phyloP scores from a whole-genome alignment of 2,888 invertebrate genomes.

The Ennomos quercinarius region DNA sequence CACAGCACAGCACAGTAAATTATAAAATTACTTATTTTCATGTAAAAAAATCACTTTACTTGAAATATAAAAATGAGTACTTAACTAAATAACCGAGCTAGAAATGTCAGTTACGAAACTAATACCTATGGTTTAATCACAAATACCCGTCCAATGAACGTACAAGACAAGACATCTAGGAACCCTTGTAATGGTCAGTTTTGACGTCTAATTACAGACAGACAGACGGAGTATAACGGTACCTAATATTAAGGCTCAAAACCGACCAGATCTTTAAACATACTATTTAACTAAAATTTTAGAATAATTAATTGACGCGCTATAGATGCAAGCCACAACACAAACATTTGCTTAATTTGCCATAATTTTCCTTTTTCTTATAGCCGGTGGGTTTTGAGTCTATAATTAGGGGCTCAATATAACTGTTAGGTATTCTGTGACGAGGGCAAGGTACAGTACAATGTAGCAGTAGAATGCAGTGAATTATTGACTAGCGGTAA shows the following conservation, averaged over 20 bases:
- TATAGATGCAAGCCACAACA: background rate
- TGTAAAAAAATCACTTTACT: too few relatives aligned
- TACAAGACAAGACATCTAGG: background rate
- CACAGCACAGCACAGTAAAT: too few relatives aligned
- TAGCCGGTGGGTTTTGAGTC: slow-evolving; percentile 5
- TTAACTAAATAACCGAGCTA: too few relatives aligned
- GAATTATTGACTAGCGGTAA: slow-evolving; percentile 42
- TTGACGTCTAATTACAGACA: slow-evolving; percentile 42
- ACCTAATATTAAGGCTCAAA: background rate
- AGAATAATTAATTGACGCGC: too few relatives aligned
- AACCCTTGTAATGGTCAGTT: slow-evolving; percentile 19
- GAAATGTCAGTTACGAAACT: too few relatives aligned
- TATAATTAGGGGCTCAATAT: slow-evolving; percentile 5
- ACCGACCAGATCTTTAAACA: background rate
- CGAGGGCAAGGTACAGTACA: slow-evolving; percentile 38
- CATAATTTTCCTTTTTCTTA: background rate
- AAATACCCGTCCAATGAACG: slow-evolving; percentile 20
- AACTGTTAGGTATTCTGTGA: slow-evolving; percentile 7
- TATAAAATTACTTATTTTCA: too few relatives aligned
- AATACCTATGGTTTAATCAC: slow-evolving; percentile 11
- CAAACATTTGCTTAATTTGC: too few relatives aligned
- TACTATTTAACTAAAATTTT: too few relatives aligned
- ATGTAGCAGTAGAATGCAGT: slow-evolving; percentile 50
- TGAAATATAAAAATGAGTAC: too few relatives aligned
- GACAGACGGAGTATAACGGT: slow-evolving; percentile 27